Conservation (phyloP, 2,888 invertebrate species). For the Lepas anatifera region DNA sequence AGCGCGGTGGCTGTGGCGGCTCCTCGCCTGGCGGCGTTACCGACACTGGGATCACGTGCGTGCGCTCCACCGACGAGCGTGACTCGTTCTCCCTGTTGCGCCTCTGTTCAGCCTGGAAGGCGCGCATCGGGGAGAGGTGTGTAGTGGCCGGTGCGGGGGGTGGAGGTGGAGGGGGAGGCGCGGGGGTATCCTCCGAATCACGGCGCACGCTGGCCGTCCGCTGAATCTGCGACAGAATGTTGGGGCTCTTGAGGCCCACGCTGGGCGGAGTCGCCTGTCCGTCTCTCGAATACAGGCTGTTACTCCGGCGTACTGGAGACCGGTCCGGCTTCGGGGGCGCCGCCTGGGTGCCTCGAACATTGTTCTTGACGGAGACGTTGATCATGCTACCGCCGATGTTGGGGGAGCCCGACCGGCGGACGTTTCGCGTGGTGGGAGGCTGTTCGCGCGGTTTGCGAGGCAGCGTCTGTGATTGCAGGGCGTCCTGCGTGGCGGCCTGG, state of each 20-base stretch:
- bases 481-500: background rate
- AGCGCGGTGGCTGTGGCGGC: background rate
- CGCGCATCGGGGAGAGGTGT: too few relatives aligned
- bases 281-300: background rate
- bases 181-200: background rate
- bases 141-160: background rate
- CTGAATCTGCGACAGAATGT: background rate
- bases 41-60: background rate
- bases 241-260: constrained; percentile 11
- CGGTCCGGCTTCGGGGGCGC: background rate
- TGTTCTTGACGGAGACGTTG: constrained; percentile 18
- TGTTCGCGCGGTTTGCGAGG: background rate
- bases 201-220: background rate
- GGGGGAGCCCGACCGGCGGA: background rate
- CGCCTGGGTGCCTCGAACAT: background rate
- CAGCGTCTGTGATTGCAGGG: background rate
- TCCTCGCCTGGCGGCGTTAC: too few relatives aligned
- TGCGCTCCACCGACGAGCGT: background rate
- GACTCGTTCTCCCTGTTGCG: constrained; percentile 9
- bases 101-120: too few relatives aligned
- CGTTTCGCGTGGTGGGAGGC: background rate
- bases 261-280: background rate
- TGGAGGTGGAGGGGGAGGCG: background rate
- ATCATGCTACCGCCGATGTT: constrained; percentile 22
- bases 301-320: background rate